Evolutionary conservation across 2,797 vertebrate genomes (phyloP), one percentile per base, ranked within the genome.

Genomic region (Taeniopygia guttata): DNA sequence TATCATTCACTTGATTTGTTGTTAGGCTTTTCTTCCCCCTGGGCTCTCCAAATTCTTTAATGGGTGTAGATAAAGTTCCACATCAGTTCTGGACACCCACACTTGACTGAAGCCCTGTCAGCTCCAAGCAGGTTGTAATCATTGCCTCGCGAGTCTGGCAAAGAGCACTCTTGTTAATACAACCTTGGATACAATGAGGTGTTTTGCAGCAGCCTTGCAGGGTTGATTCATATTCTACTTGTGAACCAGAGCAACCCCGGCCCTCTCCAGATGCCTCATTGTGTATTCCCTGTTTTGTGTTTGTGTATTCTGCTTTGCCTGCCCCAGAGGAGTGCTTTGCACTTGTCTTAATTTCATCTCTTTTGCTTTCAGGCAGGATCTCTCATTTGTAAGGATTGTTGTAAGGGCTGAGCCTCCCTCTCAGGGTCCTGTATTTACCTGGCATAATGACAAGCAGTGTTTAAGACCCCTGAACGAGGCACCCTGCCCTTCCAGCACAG

Each of bases 301-400:
- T 91, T 86, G 78, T 73, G 83, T 85, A 79, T 93, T 91, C 94
- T 87, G 84, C 83, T 86, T 91, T 59, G 73, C 46, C 78, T 70
- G 75, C 63, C 80, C 75, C 78, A 88, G 63, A 95, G 77, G 45
- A 94, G 59, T 18, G 77, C 63, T 87, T 82, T 86, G 86, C 83
- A 82, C 96, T 91, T 94, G 77, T 94, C 95, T 95, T 95, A 93
- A 93, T 96, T 96, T 90, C 85, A 94, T 76, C 88, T 95, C 81
- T 90, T 89, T 55, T 76, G 80, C 77, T 96, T 90, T 82, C 90
- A 95, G 92, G 80, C 55, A 66, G 82, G 69, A 86, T 86, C 52
- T 77, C 75, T 96, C 80, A 76, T 91, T 96, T 94, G 85, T 88
- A 76, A 88, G 56, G 63, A 62, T 1, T 55, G 45, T 58, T 90